A percentile compares a stretch with the other conserved stretches of the same genome.
These are phyloP conservation scores for Heteronetta atricapilla DNA, from an alignment of 2,113 vertebrate species.

Conservation along the genomic window DNA sequence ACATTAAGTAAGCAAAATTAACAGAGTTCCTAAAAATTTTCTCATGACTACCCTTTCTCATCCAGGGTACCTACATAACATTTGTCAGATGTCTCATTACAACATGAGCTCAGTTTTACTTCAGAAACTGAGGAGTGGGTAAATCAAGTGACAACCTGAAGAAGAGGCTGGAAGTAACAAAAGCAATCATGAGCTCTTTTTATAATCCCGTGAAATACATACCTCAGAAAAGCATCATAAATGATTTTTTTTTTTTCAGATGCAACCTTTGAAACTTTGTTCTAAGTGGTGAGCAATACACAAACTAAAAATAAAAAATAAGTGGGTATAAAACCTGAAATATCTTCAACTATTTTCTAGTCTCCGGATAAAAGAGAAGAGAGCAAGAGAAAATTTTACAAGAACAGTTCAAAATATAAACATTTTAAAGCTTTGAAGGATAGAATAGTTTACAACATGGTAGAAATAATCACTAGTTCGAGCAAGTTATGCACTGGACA, in stretches of 20 bases:
- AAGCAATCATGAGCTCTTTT: not conserved
- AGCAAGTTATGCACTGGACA: slow-evolving; percentile 7
- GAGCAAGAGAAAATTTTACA: not conserved
- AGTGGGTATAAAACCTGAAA: not conserved
- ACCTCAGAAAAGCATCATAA: slow-evolving; percentile 21
- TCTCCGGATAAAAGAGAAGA: not conserved
- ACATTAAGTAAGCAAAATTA: not conserved
- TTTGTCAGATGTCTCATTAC: slow-evolving; percentile 12
- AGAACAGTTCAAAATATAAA: not conserved
- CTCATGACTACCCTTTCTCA: not conserved
- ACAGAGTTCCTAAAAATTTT: not conserved
- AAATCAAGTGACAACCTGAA: slow-evolving; percentile 10
- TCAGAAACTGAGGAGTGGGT: slow-evolving; percentile 19
- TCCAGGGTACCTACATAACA: not conserved
- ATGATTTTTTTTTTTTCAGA: slow-evolving; percentile 4
- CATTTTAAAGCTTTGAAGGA: not conserved
- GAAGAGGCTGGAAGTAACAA: slow-evolving; percentile 25
- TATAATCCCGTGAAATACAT: not conserved
- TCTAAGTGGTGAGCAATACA: not conserved
- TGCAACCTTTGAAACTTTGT: not conserved
- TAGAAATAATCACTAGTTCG: slow-evolving; percentile 20
- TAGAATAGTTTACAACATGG: not conserved
- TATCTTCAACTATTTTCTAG: slow-evolving; percentile 12
- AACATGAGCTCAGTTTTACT: slow-evolving; percentile 17
- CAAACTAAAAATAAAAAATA: slow-evolving; percentile 1